These are phyloP conservation scores for Tillus elongatus DNA, from an alignment of 2,888 invertebrate genomes.

Conservation along the genomic window DNA sequence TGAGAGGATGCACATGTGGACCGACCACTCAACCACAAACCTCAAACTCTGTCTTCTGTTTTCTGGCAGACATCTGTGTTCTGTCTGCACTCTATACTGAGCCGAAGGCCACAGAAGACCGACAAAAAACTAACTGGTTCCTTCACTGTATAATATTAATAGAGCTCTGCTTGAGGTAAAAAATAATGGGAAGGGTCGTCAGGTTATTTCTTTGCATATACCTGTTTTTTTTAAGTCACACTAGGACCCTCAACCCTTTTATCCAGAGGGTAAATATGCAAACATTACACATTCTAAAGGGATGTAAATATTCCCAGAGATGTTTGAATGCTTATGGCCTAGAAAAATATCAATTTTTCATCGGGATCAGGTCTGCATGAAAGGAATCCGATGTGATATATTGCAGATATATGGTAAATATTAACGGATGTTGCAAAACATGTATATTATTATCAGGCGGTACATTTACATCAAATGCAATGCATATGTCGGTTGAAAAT, in stretches of 20 bases:
- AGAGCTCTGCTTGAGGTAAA: constrained; percentile 4
- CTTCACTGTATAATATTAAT: constrained; percentile 8
- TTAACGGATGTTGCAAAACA: too few relatives aligned
- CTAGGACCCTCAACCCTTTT: constrained; percentile 22
- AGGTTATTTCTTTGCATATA: constrained; percentile 21
- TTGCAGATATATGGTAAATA: constrained; percentile 32
- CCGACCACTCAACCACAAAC: too few relatives aligned
- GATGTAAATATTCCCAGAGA: constrained; percentile 24
- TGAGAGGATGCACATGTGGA: too few relatives aligned
- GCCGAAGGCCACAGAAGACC: constrained; percentile 8
- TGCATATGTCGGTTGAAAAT: too few relatives aligned
- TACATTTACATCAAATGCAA: too few relatives aligned
- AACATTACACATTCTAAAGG: constrained; percentile 18
- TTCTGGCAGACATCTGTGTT: too few relatives aligned
- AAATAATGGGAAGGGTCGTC: constrained; percentile 10
- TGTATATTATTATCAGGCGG: too few relatives aligned
- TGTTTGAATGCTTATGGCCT: constrained; percentile 11
- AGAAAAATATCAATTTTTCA: constrained; percentile 33
- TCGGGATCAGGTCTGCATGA: constrained; percentile 25
- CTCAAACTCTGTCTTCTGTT: too few relatives aligned
- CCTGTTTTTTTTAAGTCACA: constrained; percentile 21
- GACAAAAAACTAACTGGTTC: constrained; percentile 13
- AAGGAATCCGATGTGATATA: constrained; percentile 26
- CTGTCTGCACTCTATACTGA: too few relatives aligned
- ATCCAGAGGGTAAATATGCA: constrained; percentile 24